These are phyloP conservation scores for Pangasius djambal DNA, from an alignment of 2,797 vertebrate genomes.

Conservation along the genomic window DNA sequence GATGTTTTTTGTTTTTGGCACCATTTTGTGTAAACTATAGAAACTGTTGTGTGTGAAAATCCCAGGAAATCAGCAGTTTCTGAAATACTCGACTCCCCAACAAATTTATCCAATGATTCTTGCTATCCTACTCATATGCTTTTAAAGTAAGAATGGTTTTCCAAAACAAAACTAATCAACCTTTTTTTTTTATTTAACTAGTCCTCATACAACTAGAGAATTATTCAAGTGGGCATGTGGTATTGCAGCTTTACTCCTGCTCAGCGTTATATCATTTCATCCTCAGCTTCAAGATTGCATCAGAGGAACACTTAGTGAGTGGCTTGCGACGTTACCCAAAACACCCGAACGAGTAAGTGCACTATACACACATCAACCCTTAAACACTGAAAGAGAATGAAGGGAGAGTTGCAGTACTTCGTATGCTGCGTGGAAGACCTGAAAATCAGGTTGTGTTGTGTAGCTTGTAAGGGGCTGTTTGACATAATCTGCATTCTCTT, in stretches of 20 bases:
- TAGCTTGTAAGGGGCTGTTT: not conserved
- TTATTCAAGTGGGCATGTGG: not conserved
- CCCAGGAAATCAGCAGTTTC: not conserved
- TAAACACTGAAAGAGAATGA: not conserved
- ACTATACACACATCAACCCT: not conserved
- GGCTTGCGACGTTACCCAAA: conserved; percentile 79
- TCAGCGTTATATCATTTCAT: conserved; percentile 2
- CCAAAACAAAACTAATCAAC: not conserved
- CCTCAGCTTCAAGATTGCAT: conserved; percentile 94
- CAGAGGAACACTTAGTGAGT: conserved; percentile 89
- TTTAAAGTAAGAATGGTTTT: not conserved
- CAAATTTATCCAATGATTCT: not conserved
- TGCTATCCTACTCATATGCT: not conserved
- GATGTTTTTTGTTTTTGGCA: not conserved
- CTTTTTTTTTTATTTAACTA: not conserved
- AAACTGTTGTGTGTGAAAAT: not conserved
- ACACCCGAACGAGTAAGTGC: conserved; percentile 74
- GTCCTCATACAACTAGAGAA: no score
- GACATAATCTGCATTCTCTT: not conserved
- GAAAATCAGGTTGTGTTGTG: not conserved
- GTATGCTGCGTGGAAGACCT: not conserved
- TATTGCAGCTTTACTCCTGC: not conserved
- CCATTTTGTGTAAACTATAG: no score
- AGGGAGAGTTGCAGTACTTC: not conserved
- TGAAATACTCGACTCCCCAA: not conserved